Base-by-base conservation (phyloP, 2,888 invertebrate genomes). In the Thalpophila matura region DNA sequence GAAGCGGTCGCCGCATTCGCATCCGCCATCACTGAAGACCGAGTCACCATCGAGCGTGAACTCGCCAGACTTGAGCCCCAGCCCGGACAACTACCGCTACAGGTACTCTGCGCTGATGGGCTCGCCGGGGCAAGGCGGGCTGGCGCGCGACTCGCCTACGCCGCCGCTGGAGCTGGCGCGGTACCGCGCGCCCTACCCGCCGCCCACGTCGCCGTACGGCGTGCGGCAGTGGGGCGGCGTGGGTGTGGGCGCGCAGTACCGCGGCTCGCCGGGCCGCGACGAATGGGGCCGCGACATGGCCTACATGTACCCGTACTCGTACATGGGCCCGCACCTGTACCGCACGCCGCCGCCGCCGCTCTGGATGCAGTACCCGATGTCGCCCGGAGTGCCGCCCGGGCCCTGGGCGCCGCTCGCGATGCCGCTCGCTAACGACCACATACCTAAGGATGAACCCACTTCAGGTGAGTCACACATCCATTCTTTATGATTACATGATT, bases 401-500 rank as follows among this genome's bases (percentile, higher is more conserved):
- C 95, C 95, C 67, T 96, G 96, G 96, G 92, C 95, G 75, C 94
- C 94, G 77, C 93, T 95, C 74, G 88, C 92, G 69, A 93, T 93
- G 74, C 93, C 93, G 68, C 90, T 93, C 65, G 89, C 94, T 84
- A 91, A 92, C 65, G 94, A 95, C 80, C 93, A 91, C 83, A 93
- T 95, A 84, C 95, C 95, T 79, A 94, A 95, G 89, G 96, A 96
- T 79, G 96, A 96, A 86, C 94, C 95, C 85, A 93, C 95, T 83
- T 95, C 96, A 91, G 96, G 96, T 96, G 72, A 81, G 68, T 45
- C 7, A 24, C 20, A 40, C n/a, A 9, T 14, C 26, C 12, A n/a
- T 37, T 16, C n/a, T 33, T 2, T 27, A 0, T 57, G 4, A 3
- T 12, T 18, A 14, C 4, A 14, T 14, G 16, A 10, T 35, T 35